These are phyloP conservation scores for Esox niger DNA, from an alignment of 2,113 vertebrate genomes.

Conservation along the genomic window DNA sequence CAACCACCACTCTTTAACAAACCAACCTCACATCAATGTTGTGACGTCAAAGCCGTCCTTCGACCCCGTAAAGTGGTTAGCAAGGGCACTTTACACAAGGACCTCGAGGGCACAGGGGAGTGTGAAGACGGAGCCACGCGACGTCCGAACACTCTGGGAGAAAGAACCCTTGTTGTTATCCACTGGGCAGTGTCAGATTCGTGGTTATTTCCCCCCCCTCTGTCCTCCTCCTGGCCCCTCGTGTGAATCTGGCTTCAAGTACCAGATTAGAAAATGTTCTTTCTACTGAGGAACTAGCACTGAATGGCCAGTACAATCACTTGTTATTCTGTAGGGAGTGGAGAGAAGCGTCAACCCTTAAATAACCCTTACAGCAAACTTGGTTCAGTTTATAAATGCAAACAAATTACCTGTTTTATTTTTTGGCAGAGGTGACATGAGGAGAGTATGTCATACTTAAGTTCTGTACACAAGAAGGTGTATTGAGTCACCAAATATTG, in stretches of 20 bases:
- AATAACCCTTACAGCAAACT: background rate
- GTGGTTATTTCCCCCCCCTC: background rate
- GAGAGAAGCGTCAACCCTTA: background rate
- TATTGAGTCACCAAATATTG: no score
- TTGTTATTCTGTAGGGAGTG: conserved; percentile 44
- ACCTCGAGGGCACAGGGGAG: background rate
- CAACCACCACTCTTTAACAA: background rate
- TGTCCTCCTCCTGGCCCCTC: conserved; percentile 17
- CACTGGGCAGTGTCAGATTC: conserved; percentile 27
- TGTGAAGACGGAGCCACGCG: background rate
- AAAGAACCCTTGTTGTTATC: conserved; percentile 11
- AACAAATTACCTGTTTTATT: background rate
- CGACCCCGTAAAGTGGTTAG: background rate
- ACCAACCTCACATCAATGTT: background rate
- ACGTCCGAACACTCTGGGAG: background rate
- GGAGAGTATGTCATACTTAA: background rate
- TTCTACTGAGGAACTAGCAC: conserved; percentile 22
- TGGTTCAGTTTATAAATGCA: background rate
- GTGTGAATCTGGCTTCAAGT: conserved; percentile 4
- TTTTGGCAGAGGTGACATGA: background rate
- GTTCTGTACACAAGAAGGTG: no score
- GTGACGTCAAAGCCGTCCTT: background rate
- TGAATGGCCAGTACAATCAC: conserved; percentile 45
- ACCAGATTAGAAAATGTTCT: conserved; percentile 26
- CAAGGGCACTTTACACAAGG: background rate